Base-by-base conservation (phyloP, 2,113 vertebrate genomes). In the Trematomus loennbergii region DNA sequence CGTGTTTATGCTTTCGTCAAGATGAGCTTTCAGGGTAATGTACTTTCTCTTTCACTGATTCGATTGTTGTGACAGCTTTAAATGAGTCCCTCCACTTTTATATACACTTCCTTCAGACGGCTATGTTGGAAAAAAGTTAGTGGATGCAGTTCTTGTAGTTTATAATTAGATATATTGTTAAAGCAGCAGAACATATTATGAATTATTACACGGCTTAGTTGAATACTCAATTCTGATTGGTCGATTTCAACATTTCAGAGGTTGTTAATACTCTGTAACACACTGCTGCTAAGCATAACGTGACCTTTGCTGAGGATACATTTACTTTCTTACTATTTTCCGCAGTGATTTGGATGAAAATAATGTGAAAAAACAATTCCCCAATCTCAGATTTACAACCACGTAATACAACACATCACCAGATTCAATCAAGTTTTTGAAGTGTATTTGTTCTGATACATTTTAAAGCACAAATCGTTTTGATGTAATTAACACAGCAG, bases 11-110 rank as follows among this genome's bases (percentile, higher is more conserved):
- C 73, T 63, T 53, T 55, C 49, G 46, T 81, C 59, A 70, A 73
- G 72, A 81, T 79, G 65, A 54, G 71, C 68, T 81, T 53, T 79
- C 68, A 68, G 48, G 70, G 83, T 78, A 61, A 81, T 20, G 3
- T 20, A 29, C 33, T 74, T 65, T 77, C 55, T 36, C 43, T 49
- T 50, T 50, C 20, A 48, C 20, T 72, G 64, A 86, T 70, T 77
- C 60, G 72, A 84, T 78, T 73, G 60, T 60, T 70, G 33, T 77
- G 73, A 75, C 49, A 71, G 81, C 36, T 66, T 80, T 58, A 49
- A 70, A 71, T 87, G 82, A 64, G 60, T 69, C 68, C 62, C 49
- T 72, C 62, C 17, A 20, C 9, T 16, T 9, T 48, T 8, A 59
- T 8, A 13, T 16, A 46, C 5, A 13, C 10, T 57, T 58, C 40